phyloP scores from a whole-genome alignment of 2,797 vertebrate species.

The Paedocypris micromegethes region DNA sequence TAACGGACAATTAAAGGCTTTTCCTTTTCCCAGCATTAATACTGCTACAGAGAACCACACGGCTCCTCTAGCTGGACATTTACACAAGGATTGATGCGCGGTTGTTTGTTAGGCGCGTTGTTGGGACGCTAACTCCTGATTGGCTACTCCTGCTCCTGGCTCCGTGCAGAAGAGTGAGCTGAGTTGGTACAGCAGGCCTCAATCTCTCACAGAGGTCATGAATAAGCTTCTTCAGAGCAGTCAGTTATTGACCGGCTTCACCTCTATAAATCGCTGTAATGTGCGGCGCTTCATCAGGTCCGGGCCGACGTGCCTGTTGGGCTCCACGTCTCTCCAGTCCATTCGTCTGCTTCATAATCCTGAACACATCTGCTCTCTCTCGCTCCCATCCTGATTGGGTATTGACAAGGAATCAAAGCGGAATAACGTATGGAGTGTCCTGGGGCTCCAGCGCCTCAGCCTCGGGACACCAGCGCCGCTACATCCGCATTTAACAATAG shows the following conservation, averaged over 20 bases:
- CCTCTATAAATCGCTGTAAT: conserved; percentile 71
- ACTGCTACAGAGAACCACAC: no score
- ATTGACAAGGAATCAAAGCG: conserved; percentile 79
- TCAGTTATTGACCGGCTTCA: conserved; percentile 66
- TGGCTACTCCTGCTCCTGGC: no score
- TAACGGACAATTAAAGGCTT: no score
- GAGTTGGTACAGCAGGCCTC: background rate
- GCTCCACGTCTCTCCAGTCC: conserved; percentile 70
- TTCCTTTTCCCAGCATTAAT: no score
- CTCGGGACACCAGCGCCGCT: conserved; percentile 12
- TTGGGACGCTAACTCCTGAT: no score
- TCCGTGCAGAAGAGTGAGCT: no score
- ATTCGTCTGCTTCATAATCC: conserved; percentile 75
- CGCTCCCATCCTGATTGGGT: conserved; percentile 67
- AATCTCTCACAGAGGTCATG: conserved; percentile 17
- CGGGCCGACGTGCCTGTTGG: conserved; percentile 60
- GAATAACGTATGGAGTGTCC: conserved; percentile 72
- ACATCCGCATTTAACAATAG: conserved; percentile 35
- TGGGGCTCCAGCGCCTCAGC: conserved; percentile 56
- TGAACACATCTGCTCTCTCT: conserved; percentile 68
- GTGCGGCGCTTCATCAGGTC: conserved; percentile 65
- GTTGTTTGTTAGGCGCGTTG: no score
- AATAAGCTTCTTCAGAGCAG: conserved; percentile 35
- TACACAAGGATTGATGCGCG: no score
- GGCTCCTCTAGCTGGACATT: no score